Evolutionary conservation across 2,888 invertebrate genomes (phyloP).

Genomic region (Leucoptera coffeella): DNA sequence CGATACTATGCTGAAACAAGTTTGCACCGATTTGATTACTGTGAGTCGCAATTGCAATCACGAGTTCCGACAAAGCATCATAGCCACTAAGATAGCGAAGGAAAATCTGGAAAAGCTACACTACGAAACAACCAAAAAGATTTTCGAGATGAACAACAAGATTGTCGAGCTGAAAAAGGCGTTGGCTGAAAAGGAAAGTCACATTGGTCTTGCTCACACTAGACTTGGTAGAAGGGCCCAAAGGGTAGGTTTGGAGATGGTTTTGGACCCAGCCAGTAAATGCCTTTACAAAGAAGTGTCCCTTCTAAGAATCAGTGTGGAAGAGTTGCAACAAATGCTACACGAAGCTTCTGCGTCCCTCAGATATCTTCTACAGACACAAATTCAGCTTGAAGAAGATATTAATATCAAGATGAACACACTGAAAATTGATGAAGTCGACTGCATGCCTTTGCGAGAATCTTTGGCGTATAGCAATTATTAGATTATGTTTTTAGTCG

Average conservation of each 20-base stretch:
- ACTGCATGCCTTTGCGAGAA: constrained; percentile 76
- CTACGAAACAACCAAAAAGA: constrained; percentile 61
- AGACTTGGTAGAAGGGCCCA: constrained; percentile 75
- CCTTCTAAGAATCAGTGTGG: constrained; percentile 61
- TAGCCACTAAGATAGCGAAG: constrained; percentile 73
- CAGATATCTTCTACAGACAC: constrained; percentile 77
- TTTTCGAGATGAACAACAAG: constrained; percentile 72
- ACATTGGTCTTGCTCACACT: constrained; percentile 76
- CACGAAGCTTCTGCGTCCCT: constrained; percentile 69
- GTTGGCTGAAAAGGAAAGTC: constrained; percentile 75
- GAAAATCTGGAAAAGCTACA: constrained; percentile 78
- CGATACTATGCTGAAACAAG: constrained; percentile 75
- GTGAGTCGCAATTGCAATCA: constrained; percentile 74
- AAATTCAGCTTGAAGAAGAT: constrained; percentile 87
- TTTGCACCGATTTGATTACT: constrained; percentile 70
- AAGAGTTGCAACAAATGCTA: constrained; percentile 63
- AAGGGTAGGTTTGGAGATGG: constrained; percentile 75
- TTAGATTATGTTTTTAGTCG: constrained; percentile 22
- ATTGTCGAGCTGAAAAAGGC: constrained; percentile 70
- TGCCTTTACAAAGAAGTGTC: constrained; percentile 66
- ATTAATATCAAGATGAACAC: constrained; percentile 88
- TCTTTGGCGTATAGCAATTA: constrained; percentile 71
- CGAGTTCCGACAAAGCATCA: constrained; percentile 69
- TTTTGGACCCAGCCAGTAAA: constrained; percentile 74
- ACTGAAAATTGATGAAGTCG: constrained; percentile 88